Base-by-base conservation (phyloP, 1,140 invertebrate species). In the Euwallacea fornicatus region DNA sequence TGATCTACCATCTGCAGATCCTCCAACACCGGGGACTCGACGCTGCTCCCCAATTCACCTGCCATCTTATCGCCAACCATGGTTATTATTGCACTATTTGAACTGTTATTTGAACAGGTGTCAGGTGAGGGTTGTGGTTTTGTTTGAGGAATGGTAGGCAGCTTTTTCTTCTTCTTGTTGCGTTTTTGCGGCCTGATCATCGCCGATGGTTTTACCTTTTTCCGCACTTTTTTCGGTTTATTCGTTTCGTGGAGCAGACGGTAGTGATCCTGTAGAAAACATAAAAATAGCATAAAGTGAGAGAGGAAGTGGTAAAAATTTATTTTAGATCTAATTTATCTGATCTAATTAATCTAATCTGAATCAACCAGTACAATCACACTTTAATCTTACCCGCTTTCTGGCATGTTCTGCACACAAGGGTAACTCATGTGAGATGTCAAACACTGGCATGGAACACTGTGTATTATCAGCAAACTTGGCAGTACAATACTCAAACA, bases 401-500 rank as follows among this genome's bases (percentile, higher is more conserved):
- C 90, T 86, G 4, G 90, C 90, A 80, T 97, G 94, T 75, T 92
- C 91, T 7, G 87, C 84, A 81, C 94, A 97, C 0, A 96, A 83
- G 46, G 94, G 93, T 76, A 93, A 83, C 77, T 94, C 91, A 77
- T 94, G 91, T 16, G 87, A 86, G 66, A 95, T 87, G 83, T 96
- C 93, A 78, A 96, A 89, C 16, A 96, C 92, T 63, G 95, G 94
- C 68, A 91, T 85, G 74, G 91, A 91, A 83, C 95, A 97, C 80
- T 94, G 92, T 21, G 91, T 91, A 73, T 95, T 94, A 81, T 95
- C 93, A 47, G 88, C 88, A 80, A 92, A 93, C 83, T 90, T 94
- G 61, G 93, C 94, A 66, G 93, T 94, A 83, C 95, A 97, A 76
- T 93, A 90, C 72, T 91, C 90, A 83, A 95, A 97, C 55, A 97